A percentile compares a stretch with the other conserved stretches of the same genome.
These are phyloP conservation scores for Unio delphinus DNA, from an alignment of 2,888 invertebrate genomes.

Conservation along the genomic window DNA sequence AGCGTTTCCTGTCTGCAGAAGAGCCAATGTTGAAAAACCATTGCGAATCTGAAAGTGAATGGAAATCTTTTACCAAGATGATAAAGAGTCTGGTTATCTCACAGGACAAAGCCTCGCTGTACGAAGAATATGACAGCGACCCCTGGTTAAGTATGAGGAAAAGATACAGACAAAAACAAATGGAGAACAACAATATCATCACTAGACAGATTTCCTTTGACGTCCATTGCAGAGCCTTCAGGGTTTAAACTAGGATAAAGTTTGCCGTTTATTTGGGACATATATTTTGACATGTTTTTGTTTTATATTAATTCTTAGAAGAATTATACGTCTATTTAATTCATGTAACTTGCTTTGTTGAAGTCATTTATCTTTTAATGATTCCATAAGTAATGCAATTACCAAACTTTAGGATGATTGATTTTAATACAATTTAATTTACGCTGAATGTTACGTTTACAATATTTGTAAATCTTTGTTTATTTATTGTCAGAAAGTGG, in stretches of 20 bases:
- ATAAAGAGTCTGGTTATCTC: slow-evolving; percentile 5
- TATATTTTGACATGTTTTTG: no score
- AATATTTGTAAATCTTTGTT: no score
- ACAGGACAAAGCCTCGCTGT: slow-evolving; percentile 26
- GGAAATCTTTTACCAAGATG: slow-evolving; percentile 13
- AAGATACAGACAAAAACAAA: slow-evolving; percentile 22
- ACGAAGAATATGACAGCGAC: slow-evolving; percentile 42
- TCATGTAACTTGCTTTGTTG: no score
- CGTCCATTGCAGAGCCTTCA: slow-evolving; percentile 13
- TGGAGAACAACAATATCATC: slow-evolving; percentile 8
- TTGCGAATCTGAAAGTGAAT: slow-evolving; percentile 26
- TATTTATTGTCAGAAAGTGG: no score
- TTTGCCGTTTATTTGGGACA: not conserved
- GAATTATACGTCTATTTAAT: no score
- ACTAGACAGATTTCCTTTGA: slow-evolving; percentile 23
- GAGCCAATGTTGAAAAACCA: slow-evolving; percentile 34
- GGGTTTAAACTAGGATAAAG: not conserved
- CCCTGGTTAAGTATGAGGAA: slow-evolving; percentile 37
- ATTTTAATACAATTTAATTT: no score
- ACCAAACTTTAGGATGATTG: no score
- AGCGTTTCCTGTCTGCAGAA: slow-evolving; percentile 28
- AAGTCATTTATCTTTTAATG: no score
- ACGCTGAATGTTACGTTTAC: no score
- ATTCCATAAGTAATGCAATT: no score
- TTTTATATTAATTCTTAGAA: no score